phyloP scores from a whole-genome alignment of 2,888 invertebrate species.

The Orthosia incerta region DNA sequence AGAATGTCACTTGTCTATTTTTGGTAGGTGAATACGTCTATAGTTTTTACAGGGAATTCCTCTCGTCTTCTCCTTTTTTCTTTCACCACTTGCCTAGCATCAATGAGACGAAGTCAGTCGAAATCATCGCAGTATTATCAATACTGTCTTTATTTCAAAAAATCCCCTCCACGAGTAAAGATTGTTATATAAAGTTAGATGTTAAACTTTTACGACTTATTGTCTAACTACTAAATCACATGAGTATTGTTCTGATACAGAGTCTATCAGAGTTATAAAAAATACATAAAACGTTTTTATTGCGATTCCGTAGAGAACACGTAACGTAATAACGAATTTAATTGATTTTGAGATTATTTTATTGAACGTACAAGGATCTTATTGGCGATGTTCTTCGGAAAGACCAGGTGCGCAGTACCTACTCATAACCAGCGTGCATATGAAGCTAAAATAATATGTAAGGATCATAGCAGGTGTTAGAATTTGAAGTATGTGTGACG shows the following conservation, averaged over 20 bases:
- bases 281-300: conserved; percentile 41
- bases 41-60: no score
- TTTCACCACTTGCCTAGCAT: no score
- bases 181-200: conserved; percentile 37
- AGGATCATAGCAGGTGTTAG: no score
- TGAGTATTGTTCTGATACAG: conserved; percentile 46
- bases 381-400: no score
- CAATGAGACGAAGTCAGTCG: not conserved
- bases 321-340: not conserved
- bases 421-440: no score
- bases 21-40: no score
- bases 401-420: no score
- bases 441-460: no score
- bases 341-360: conserved; percentile 37
- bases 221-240: conserved; percentile 48
- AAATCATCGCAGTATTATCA: not conserved
- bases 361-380: conserved; percentile 9
- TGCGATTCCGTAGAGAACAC: conserved; percentile 17
- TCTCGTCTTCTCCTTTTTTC: no score
- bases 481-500: no score
- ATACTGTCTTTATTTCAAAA: not conserved
- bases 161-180: conserved; percentile 28
- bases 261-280: conserved; percentile 50
- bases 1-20: no score
- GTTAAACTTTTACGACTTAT: conserved; percentile 63